Percentiles rank a stretch among this genome's conserved stretches.
phyloP scores from a whole-genome alignment of 2,797 vertebrate genomes.

The Hippocampus kuda region DNA sequence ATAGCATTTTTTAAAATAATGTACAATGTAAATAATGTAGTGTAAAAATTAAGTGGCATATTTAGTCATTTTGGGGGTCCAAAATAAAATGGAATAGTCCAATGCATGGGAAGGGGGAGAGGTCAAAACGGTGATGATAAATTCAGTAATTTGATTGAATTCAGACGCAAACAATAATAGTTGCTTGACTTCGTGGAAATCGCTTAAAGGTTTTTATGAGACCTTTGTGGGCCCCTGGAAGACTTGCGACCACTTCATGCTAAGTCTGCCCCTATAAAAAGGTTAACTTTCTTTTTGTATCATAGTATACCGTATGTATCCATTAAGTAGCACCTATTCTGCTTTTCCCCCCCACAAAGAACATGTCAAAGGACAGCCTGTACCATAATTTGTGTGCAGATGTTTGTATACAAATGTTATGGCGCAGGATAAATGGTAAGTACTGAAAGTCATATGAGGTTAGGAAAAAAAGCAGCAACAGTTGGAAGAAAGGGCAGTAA shows the following conservation, averaged over 20 bases:
- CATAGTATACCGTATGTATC: background rate
- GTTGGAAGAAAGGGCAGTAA: slow-evolving; percentile 2
- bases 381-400: background rate
- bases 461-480: background rate
- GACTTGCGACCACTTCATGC: background rate
- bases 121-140: no score
- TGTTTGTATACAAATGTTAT: slow-evolving; percentile 8
- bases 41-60: background rate
- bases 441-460: background rate
- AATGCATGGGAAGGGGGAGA: background rate
- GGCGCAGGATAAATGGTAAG: slow-evolving; percentile 32
- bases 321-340: background rate
- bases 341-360: background rate
- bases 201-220: no score
- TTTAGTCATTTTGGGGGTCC: background rate
- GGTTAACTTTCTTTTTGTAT: background rate
- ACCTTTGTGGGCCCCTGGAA: no score
- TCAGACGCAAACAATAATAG: no score
- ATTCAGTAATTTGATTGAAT: no score
- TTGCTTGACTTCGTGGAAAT: no score
- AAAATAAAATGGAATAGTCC: background rate
- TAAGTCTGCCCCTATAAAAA: background rate
- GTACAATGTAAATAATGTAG: no score
- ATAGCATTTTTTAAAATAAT: no score
- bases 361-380: background rate